Evolutionary conservation across 2,888 invertebrate genomes (phyloP), one percentile per base, ranked within the genome.

Genomic region (Anagyrus pseudococci): DNA sequence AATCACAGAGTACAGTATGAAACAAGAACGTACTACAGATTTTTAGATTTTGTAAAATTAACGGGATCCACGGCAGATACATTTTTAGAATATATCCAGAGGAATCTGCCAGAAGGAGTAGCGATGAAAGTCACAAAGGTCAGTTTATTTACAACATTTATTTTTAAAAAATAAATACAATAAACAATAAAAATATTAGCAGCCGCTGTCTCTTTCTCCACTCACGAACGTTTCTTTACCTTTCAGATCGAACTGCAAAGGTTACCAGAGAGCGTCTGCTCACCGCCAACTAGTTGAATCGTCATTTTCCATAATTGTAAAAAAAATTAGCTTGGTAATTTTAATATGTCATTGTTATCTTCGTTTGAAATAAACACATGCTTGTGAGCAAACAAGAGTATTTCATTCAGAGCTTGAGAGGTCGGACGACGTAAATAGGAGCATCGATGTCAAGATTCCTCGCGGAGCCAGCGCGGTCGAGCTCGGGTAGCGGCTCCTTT

Each of bases 91-190:
- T 99, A 99, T 79, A 88, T 98, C 62, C 90, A 99, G 81, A 85
- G 98, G 72, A 98, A 98, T 84, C 85, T 99, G 58, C 99, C 99
- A 0, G 99, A 99, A 85, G 98, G 98, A 41, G 93, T 98, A 68
- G 94, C 94, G 3, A 86, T 99, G 80, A 96, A 96, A 84, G 89
- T 92, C 1, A 92, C 93, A 1, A 93, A 89, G 84, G 88, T 92
- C 60, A 63, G 46, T 52, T n/a, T 57, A 58, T 57, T 56, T 64
- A 61, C 53, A 64, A 58, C 44, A 47, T 62, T 62, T 64, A 60
- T 57, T 49, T 50, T 58, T 46, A 55, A 54, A 62, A 55, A 55
- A 47, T 56, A 59, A 37, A 59, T 58, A 55, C 56, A 54, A 17
- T 57, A 43, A 46, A 53, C 58, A n/a, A 49, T 49, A 8, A 54